Evolutionary conservation across 35 echinoderm and acorn worm genomes (phyloP).

Genomic region (Diadema setosum): DNA sequence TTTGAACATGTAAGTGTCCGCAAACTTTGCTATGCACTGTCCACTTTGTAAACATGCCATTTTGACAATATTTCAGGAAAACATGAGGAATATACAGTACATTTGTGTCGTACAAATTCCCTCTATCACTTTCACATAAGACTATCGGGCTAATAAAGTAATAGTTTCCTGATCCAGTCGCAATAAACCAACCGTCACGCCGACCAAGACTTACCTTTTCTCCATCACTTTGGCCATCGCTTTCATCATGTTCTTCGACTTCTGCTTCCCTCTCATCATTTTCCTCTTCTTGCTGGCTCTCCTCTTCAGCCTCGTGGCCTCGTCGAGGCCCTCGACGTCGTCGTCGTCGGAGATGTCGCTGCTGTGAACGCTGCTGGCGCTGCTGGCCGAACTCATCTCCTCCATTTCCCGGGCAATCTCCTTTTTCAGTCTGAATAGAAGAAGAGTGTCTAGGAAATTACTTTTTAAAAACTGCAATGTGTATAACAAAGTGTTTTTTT

Average conservation of each 20-base stretch:
- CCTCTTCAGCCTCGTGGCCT: constrained; percentile 2
- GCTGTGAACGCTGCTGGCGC: constrained; percentile 73
- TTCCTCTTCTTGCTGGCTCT: constrained; percentile 7
- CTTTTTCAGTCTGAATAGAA: constrained; percentile 38
- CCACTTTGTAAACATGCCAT: no score
- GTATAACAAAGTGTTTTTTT: no score
- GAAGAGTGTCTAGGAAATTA: background rate
- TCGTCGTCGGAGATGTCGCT: constrained; percentile 53
- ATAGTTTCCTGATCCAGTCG: no score
- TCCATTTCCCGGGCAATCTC: constrained; percentile 63
- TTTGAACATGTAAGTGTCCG: no score
- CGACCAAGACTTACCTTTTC: constrained; percentile 36
- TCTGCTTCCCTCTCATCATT: background rate
- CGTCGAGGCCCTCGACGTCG: constrained; percentile 3
- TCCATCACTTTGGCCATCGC: constrained; percentile 61
- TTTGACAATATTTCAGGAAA: no score
- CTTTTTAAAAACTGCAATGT: background rate
- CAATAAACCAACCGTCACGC: no score
- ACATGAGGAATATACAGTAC: no score
- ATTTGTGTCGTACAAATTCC: no score
- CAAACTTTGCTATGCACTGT: no score
- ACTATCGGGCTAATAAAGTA: no score
- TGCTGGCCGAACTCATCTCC: constrained; percentile 43
- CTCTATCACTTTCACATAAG: no score
- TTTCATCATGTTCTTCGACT: constrained; percentile 12